Evolutionary conservation across 2,888 invertebrate species (phyloP), one percentile per base, ranked within the genome.

Genomic region (Cyaniris semiargus): DNA sequence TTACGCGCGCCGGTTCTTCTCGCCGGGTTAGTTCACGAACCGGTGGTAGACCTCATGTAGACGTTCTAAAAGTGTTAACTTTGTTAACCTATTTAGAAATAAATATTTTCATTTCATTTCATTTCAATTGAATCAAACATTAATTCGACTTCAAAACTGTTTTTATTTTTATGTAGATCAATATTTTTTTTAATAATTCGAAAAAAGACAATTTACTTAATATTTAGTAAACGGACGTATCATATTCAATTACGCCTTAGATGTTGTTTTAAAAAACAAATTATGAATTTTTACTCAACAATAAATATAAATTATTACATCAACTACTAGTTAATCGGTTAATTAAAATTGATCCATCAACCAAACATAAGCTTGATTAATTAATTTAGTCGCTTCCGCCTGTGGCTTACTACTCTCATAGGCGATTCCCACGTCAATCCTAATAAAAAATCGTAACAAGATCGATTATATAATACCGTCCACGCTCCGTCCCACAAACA

Each of bases 391-490:
- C 82, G 83, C 82, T 81, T 78, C 75, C 78, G 81, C 79, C 77
- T 80, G 78, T 80, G 78, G 76, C 77, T 81, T 80, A 72, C 56
- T 75, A 75, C 60, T 48, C 34, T 78, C 66, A 27, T 53, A 79
- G 66, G 72, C 71, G 78, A 74, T 89, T 92, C 91, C 86, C 92
- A 92, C 88, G 90, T 91, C 93, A 91, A 88, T 94, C 91, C 88
- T 86, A 89, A 93, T 92, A 87, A 86, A 89, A 89, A 88, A 86
- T 79, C 83, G 82, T 86, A 89, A 86, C 88, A 82, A 88, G 88
- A 83, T 84, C 86, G 86, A 89, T 91, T 90, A 88, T 86, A 84
- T 86, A 88, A 88, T 89, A 87, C 84, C 82, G 84, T 80, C 82
- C 84, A 84, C 83, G 81, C 82, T 83, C 81, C 83, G 82, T 86